These are phyloP conservation scores for Opisthocomus hoazin DNA, from an alignment of 2,113 vertebrate species.

Conservation along the genomic window DNA sequence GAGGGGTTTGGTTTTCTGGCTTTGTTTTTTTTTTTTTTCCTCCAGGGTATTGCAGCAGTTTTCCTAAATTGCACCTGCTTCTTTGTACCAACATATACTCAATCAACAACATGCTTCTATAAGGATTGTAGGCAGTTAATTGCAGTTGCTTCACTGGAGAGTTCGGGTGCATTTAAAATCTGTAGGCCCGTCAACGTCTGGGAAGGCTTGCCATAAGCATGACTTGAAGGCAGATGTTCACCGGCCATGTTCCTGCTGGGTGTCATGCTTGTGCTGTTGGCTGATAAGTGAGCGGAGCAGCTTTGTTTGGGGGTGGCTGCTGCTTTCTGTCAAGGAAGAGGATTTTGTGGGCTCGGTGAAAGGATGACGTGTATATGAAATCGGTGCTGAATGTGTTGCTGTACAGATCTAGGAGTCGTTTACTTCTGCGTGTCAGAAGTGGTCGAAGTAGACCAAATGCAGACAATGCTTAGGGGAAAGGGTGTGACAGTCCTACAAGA, in stretches of 20 bases:
- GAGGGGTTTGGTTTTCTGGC: too few relatives aligned
- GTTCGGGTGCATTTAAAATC: background rate
- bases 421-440: background rate
- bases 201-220: background rate
- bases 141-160: background rate
- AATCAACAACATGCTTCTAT: background rate
- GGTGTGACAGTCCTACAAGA: background rate
- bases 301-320: background rate
- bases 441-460: background rate
- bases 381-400: background rate
- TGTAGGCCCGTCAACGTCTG: rapidly evolving
- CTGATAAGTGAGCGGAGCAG: background rate
- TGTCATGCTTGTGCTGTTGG: rapidly evolving
- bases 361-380: background rate
- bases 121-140: background rate
- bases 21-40: background rate
- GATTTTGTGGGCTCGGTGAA: background rate
- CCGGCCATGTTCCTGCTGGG: rapidly evolving
- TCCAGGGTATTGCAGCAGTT: background rate
- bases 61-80: background rate
- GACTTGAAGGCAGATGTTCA: background rate
- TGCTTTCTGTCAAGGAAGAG: background rate
- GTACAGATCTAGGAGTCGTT: background rate
- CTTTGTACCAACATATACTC: background rate
- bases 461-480: background rate